These are phyloP conservation scores for Psittacula derbiana DNA, from an alignment of 2,797 vertebrate genomes.

Conservation along the genomic window DNA sequence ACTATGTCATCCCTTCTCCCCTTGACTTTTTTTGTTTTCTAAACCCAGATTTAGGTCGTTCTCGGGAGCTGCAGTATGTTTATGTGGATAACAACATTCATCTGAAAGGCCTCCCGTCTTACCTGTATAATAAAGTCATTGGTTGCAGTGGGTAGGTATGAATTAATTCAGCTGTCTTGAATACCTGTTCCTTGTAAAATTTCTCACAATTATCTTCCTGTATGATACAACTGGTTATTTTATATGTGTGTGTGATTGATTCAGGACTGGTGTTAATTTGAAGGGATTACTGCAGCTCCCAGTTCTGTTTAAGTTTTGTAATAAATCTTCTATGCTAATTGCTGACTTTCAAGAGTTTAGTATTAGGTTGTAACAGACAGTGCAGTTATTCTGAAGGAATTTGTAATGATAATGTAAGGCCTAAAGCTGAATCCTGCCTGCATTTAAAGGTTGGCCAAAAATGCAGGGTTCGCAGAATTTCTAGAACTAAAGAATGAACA, in stretches of 20 bases:
- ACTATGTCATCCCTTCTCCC: not conserved
- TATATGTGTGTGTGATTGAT: not conserved
- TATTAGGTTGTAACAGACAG: not conserved
- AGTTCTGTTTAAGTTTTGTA: not conserved
- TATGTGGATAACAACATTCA: constrained; percentile 92
- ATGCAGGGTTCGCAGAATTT: not conserved
- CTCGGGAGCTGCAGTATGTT: constrained; percentile 92
- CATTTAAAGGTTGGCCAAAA: not conserved
- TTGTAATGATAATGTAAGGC: not conserved
- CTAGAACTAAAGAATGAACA: not conserved
- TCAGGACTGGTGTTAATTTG: not conserved
- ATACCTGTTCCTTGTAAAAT: not conserved
- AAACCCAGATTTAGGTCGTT: constrained; percentile 91
- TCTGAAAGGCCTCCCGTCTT: constrained; percentile 86
- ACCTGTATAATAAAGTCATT: constrained; percentile 93
- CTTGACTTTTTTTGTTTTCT: constrained; percentile 33
- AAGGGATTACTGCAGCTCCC: not conserved
- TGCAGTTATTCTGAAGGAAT: not conserved
- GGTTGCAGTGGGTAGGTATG: constrained; percentile 84
- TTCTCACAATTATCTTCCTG: not conserved
- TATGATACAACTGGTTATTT: not conserved
- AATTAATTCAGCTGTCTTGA: not conserved
- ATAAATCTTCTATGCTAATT: constrained; percentile 28
- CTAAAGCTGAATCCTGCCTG: not conserved
- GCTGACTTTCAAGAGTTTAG: not conserved